These are phyloP conservation scores for Cotesia glomerata DNA, from an alignment of 1,140 invertebrate genomes.

Conservation along the genomic window DNA sequence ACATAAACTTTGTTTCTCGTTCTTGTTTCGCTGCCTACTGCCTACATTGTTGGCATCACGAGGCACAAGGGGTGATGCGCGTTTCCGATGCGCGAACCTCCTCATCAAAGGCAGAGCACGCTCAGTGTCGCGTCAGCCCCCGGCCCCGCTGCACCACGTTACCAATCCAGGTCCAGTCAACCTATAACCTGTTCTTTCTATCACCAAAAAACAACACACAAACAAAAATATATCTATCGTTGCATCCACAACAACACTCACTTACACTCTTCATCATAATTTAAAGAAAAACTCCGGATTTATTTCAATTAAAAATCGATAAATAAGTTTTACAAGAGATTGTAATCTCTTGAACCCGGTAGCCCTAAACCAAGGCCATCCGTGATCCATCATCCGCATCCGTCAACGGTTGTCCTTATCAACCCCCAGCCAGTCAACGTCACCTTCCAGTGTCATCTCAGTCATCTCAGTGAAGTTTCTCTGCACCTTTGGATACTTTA, in stretches of 20 bases:
- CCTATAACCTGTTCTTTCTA: conserved; percentile 41
- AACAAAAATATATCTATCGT: background rate
- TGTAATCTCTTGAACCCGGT: background rate
- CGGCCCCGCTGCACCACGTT: conserved; percentile 60
- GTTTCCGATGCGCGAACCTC: conserved; percentile 40
- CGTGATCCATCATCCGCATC: conserved; percentile 10
- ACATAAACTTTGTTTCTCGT: background rate
- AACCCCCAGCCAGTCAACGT: conserved; percentile 15
- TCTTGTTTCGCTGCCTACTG: background rate
- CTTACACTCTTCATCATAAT: background rate
- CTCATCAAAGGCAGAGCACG: conserved; percentile 46
- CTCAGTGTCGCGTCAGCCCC: conserved; percentile 62
- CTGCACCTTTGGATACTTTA: conserved; percentile 33
- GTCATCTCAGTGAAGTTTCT: conserved; percentile 28
- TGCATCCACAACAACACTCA: background rate
- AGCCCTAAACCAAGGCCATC: background rate
- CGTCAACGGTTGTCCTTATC: conserved; percentile 21
- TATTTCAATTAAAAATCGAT: background rate
- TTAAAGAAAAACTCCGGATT: background rate
- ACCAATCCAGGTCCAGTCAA: conserved; percentile 59
- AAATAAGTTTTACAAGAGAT: too few species aligned
- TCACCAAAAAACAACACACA: background rate
- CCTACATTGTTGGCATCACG: conserved; percentile 30
- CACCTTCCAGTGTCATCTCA: too few species aligned
- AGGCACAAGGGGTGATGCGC: conserved; percentile 38